Base-by-base conservation (phyloP, 2,797 vertebrate genomes). In the Rhincodon typus region DNA sequence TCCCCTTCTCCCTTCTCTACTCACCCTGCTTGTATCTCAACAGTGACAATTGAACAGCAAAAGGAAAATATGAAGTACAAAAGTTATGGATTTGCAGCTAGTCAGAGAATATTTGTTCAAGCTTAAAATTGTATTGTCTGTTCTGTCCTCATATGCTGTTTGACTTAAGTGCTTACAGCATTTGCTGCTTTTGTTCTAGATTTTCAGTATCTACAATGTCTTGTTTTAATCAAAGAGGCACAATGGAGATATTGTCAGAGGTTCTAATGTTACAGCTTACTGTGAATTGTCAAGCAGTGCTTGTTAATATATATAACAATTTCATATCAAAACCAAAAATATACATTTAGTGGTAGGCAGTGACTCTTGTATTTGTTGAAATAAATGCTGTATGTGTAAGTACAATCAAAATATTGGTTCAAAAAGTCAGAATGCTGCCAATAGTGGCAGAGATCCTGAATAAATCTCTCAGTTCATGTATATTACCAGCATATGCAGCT, bases 371-470 rank as follows among this genome's bases (percentile, higher is more conserved):
- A 53, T 30, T 62, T 62, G 8, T 62, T 8, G 27, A 88, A 88
- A 34, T 53, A 57, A 57, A 57, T 57, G 62, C 21, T 25, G 21
- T 21, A 21, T 42, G 38, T 84, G 21, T 42, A 42, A 93, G 21
- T 69, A 93, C 25, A 21, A 91, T 66, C 62, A 69, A 42, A 93
- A 46, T 93, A 93, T 42, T 93, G n/a, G 90, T 93, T 93, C 34
- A 69, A 25, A 38, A 84, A 84, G 82, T 84, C 42, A 25, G 82
- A 67, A 93, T 69, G 88, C 88, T 62, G 88, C 15, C 57, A 62
- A 91, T 66, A 66, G 6, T 27, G 30, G 50, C 50, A n/a, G n/a
- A 38, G 23, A n/a, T 0, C 7, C 90, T 93, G 10, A 69, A 93
- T 91, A 34, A 66, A 62, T 93, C 21, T 42, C 34, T 66, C n/a